Conservation (phyloP, 2,888 invertebrate species). For the Synergus laeviventris region DNA sequence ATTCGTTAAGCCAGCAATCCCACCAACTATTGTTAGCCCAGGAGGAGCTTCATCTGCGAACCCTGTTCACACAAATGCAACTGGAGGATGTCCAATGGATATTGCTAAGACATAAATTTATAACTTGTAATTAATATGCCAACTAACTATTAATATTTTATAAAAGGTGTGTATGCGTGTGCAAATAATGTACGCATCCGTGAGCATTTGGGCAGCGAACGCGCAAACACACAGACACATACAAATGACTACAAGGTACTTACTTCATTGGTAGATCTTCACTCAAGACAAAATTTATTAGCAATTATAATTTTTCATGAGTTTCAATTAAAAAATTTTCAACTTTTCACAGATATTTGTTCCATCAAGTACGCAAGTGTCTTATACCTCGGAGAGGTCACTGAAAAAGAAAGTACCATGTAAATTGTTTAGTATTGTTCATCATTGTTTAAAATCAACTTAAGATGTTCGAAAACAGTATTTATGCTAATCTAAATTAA, state of each 20-base stretch:
- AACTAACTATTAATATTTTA: slow-evolving; percentile 59
- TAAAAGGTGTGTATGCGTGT: slow-evolving; percentile 41
- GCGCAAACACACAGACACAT: slow-evolving; percentile 3
- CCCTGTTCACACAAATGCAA: slow-evolving; percentile 53
- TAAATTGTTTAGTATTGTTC: slow-evolving; percentile 18
- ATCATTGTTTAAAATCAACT: slow-evolving; percentile 25
- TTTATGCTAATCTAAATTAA: slow-evolving; percentile 20
- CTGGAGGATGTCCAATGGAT: slow-evolving; percentile 74
- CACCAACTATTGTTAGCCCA: slow-evolving; percentile 79
- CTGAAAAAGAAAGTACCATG: slow-evolving; percentile 23
- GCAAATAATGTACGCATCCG: neutral
- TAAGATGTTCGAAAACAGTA: slow-evolving; percentile 12
- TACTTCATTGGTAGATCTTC: slow-evolving; percentile 17
- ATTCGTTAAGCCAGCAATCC: slow-evolving; percentile 92
- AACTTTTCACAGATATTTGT: neutral
- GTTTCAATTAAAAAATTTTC: neutral
- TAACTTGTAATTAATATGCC: slow-evolving; percentile 51
- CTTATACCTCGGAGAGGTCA: neutral
- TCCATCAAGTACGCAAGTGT: neutral
- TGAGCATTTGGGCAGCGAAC: neutral
- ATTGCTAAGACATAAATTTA: slow-evolving; percentile 73
- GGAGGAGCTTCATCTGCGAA: slow-evolving; percentile 20
- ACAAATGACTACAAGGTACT: slow-evolving; percentile 20
- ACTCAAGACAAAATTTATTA: neutral
- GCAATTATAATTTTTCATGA: neutral